Conservation (phyloP, 2,888 invertebrate genomes). For the Caenorhabditis sp. region DNA sequence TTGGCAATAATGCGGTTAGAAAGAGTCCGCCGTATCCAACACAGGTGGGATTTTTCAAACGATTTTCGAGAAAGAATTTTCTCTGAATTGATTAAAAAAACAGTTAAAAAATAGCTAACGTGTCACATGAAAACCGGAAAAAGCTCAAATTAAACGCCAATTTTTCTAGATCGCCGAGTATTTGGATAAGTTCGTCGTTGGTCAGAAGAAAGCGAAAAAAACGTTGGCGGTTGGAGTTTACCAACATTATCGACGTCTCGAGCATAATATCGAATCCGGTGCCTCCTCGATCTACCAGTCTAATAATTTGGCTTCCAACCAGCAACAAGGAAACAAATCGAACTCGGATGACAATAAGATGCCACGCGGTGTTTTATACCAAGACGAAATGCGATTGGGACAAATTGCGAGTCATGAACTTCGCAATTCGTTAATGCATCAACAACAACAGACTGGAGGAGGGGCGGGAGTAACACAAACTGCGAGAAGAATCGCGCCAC, state of each 20-base stretch:
- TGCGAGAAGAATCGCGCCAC: slow-evolving; percentile 20
- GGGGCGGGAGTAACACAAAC: slow-evolving; percentile 3
- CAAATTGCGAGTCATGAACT: slow-evolving; percentile 40
- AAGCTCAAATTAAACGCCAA: too few relatives aligned
- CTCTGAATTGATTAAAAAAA: too few relatives aligned
- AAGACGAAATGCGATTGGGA: slow-evolving; percentile 49
- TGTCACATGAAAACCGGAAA: too few relatives aligned
- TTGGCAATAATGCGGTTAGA: slow-evolving; percentile 27
- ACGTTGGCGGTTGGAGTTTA: slow-evolving; percentile 96
- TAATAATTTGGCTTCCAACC: neutral
- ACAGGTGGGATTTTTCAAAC: slow-evolving; percentile 23
- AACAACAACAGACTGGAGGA: slow-evolving; percentile 1
- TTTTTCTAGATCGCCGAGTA: slow-evolving; percentile 86
- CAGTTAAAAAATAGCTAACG: too few relatives aligned
- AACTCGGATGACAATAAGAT: slow-evolving; percentile 36
- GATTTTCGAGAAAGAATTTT: neutral
- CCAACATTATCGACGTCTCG: slow-evolving; percentile 94
- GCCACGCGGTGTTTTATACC: slow-evolving; percentile 55
- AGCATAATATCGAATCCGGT: slow-evolving; percentile 80
- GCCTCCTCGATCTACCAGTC: slow-evolving; percentile 38
- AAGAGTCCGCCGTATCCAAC: slow-evolving; percentile 55
- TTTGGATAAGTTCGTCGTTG: slow-evolving; percentile 93
- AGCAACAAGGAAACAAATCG: neutral
- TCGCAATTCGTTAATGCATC: slow-evolving; percentile 29
- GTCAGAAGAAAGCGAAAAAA: slow-evolving; percentile 83